Evolutionary conservation across 1,140 invertebrate genomes (phyloP).

Genomic region (Procambarus clarkii): DNA sequence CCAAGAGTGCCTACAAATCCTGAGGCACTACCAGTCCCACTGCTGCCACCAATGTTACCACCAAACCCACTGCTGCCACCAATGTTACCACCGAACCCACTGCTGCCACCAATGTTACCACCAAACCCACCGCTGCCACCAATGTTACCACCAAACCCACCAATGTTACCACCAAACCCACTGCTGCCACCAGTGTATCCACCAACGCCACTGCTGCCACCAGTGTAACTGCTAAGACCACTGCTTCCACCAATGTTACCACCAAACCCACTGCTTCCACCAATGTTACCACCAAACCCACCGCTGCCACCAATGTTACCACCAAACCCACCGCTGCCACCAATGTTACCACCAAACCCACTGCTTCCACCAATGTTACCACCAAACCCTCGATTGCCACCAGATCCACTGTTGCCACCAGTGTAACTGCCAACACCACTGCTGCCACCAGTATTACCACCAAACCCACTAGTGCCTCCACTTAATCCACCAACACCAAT

Average conservation of each 20-base stretch:
- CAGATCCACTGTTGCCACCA: too few species aligned
- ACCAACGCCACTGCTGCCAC: not conserved
- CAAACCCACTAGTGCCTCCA: not conserved
- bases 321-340: not conserved
- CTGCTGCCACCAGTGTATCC: not conserved
- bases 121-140: too few species aligned
- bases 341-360: too few species aligned
- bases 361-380: not conserved
- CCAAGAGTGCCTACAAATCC: not conserved
- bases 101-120: not conserved
- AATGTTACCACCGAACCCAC: too few species aligned
- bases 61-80: not conserved
- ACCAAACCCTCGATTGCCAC: not conserved
- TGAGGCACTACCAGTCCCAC: too few species aligned
- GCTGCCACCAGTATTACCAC: not conserved
- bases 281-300: not conserved
- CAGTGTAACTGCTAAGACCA: not conserved
- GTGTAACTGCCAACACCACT: not conserved
- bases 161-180: not conserved
- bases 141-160: not conserved
- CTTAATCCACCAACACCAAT: not conserved
- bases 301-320: not conserved
- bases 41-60: not conserved
- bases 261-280: not conserved
- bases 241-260: not conserved